Evolutionary conservation across 2,797 vertebrate genomes (phyloP).

Genomic region (Novumbra hubbsi): DNA sequence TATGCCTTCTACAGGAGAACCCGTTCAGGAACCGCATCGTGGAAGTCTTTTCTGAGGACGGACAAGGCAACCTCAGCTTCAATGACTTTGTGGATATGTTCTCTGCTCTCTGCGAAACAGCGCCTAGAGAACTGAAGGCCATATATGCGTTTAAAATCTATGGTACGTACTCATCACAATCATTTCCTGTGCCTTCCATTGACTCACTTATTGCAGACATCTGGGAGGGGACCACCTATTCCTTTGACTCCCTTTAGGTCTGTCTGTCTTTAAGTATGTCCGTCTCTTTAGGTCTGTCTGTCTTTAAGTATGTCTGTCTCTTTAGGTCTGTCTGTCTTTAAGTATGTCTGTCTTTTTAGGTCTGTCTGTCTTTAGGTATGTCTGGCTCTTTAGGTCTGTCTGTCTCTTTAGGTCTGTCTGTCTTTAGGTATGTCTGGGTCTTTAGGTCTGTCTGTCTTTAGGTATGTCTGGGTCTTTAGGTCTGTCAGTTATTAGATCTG

Average conservation of each 20-base stretch:
- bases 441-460: not conserved
- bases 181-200: not conserved
- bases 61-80: conserved; percentile 89
- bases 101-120: conserved; percentile 91
- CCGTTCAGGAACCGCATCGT: conserved; percentile 92
- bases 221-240: no score
- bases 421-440: no score
- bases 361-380: no score
- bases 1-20: conserved; percentile 84
- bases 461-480: no score
- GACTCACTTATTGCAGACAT: not conserved
- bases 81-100: conserved; percentile 98
- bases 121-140: conserved; percentile 92
- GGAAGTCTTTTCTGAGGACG: conserved; percentile 89
- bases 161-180: conserved; percentile 63
- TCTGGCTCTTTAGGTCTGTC: no score
- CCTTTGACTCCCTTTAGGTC: no score
- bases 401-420: no score
- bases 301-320: no score
- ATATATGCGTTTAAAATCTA: conserved; percentile 98
- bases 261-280: no score
- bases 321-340: not conserved
- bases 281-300: no score
- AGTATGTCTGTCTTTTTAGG: no score
- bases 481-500: no score